Evolutionary conservation across 1,140 invertebrate species (phyloP), one percentile per base, ranked within the genome.

Genomic region (Brachionus plicatilis): DNA sequence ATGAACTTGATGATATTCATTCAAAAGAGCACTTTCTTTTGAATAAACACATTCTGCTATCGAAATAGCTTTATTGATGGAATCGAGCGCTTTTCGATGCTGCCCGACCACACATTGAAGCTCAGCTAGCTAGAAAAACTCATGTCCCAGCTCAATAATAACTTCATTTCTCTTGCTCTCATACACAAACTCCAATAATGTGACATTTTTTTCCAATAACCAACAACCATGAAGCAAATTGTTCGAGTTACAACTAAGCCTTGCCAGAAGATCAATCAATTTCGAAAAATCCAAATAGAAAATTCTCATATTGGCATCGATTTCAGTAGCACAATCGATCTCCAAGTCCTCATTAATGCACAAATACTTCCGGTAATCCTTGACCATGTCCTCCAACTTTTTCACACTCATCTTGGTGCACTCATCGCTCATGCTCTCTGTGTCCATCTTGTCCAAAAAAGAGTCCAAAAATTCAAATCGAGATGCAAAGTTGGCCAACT

Each of bases 101-200:
- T 85, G 17, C 9, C 79, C 56, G 41, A 60, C 92, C 92, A 88
- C 92, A 91, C 86, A 91, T 90, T 85, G 92, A 90, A 90, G 84
- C 56, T 90, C 89, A 24, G 88, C 86, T 47, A 87, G 87, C 76
- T 90, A 90, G 75, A 89, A 90, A 24, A 92, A 87, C 87, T 92
- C 92, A 83, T 91, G 88, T 0, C 89, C 90, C 80, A 92, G 85
- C 88, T 93, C 92, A 68, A 92, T 88, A 85, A 92, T 92, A 45
- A 88, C 87, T 8, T 84, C 85, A 29, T 29, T 76, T 17, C 12
- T 3, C 5, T 12, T 76, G 27, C 43, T 11, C 0, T 92, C 92
- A 89, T 90, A 93, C 78, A 89, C 88, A 84, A 90, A 86, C 85
- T 89, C 89, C n/a, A 92, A 86, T 43, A 89, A 87, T 3, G 85